These are phyloP conservation scores for Theocolax elegans DNA, from an alignment of 1,140 invertebrate genomes.

Conservation along the genomic window DNA sequence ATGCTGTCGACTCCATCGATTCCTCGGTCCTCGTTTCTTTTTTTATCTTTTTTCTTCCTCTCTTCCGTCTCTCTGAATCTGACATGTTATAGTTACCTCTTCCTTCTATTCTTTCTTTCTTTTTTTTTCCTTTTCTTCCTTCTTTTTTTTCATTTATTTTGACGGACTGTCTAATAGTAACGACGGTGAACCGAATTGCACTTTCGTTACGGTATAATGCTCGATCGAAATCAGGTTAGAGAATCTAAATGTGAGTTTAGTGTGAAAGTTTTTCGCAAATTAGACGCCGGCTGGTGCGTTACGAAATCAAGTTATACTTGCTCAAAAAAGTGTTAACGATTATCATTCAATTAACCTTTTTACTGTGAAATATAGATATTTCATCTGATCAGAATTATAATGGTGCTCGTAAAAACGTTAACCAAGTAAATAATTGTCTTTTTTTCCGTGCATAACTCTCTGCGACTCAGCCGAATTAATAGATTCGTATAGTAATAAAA, in stretches of 20 bases:
- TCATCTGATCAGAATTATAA: not conserved
- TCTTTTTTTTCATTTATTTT: not conserved
- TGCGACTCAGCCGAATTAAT: not conserved
- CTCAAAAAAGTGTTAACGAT: conserved; percentile 9
- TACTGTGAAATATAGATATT: conserved; percentile 1
- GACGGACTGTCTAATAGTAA: conserved; percentile 21
- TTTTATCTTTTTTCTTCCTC: not conserved
- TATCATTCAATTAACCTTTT: conserved; percentile 7
- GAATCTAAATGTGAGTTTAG: conserved; percentile 8
- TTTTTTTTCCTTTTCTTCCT: not conserved
- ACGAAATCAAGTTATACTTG: not conserved
- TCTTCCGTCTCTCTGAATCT: not conserved
- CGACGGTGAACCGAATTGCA: not conserved
- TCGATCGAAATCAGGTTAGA: conserved; percentile 32
- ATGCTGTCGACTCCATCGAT: conserved; percentile 33
- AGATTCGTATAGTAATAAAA: too few species aligned
- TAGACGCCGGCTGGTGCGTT: not conserved
- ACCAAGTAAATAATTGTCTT: not conserved
- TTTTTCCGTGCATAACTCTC: not conserved
- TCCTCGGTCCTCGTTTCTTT: conserved; percentile 29
- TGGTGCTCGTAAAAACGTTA: not conserved
- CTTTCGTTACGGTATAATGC: conserved; percentile 22
- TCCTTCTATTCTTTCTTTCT: not conserved
- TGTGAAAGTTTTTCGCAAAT: conserved; percentile 30
- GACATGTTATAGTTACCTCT: too few species aligned